phyloP scores from a whole-genome alignment of 2,113 vertebrate species.

The Naja naja region DNA sequence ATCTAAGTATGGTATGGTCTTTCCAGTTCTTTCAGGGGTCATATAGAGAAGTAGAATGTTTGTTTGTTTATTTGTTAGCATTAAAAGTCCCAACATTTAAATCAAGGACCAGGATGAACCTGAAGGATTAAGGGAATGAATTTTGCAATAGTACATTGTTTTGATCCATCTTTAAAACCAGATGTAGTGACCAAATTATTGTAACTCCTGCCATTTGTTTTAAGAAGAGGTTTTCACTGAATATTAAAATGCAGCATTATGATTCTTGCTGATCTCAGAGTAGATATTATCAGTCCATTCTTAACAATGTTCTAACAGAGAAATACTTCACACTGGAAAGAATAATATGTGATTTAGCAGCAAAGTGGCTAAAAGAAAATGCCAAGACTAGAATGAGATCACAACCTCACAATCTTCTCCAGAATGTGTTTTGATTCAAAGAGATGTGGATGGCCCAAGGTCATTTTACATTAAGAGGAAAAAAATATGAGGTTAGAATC shows the following conservation, averaged over 20 bases:
- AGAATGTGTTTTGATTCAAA: background rate
- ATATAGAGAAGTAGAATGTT: background rate
- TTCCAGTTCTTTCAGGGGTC: background rate
- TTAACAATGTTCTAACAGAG: background rate
- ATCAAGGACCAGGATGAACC: background rate
- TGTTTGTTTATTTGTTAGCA: background rate
- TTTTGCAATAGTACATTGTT: background rate
- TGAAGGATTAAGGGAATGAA: background rate
- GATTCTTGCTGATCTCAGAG: background rate
- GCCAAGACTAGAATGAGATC: background rate
- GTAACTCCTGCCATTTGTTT: background rate
- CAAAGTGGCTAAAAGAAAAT: background rate
- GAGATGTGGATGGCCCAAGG: background rate
- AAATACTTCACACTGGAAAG: background rate
- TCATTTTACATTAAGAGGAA: background rate
- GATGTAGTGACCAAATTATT: background rate
- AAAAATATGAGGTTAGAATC: background rate
- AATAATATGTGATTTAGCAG: accelerated
- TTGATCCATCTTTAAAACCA: background rate
- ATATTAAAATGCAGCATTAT: background rate
- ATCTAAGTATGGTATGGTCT: background rate
- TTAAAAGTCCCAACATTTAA: background rate
- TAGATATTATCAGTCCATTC: background rate
- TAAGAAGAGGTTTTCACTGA: background rate
- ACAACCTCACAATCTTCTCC: background rate